Percentiles rank a stretch among this genome's conserved stretches.
phyloP scores from a whole-genome alignment of 1,140 invertebrate species.

The Eueides isabella region DNA sequence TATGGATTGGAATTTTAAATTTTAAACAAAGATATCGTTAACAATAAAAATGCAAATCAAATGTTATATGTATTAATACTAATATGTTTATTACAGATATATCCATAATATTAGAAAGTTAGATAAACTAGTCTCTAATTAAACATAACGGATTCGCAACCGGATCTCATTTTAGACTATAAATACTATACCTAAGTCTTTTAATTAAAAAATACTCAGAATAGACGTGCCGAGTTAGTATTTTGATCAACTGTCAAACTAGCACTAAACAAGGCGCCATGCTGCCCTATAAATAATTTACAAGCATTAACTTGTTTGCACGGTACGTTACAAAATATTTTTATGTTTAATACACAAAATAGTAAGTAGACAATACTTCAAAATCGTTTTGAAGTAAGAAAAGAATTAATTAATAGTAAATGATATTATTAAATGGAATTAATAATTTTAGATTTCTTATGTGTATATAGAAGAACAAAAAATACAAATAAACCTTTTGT shows the following conservation, averaged over 20 bases:
- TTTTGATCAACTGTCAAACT: constrained; percentile 24
- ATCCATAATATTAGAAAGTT: constrained; percentile 13
- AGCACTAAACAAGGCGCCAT: constrained; percentile 19
- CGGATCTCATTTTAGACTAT: constrained; percentile 20
- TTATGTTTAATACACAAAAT: neutral
- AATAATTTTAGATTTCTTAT: neutral
- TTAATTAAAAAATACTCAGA: constrained; percentile 15
- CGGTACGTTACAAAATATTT: neutral
- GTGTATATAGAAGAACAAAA: neutral
- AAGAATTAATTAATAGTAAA: no score
- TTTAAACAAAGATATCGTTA: neutral
- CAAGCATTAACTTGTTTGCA: constrained; percentile 11
- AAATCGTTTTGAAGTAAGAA: no score
- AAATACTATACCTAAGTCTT: constrained; percentile 15
- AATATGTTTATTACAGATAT: neutral
- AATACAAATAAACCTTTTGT: neutral
- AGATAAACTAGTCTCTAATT: neutral
- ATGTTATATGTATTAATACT: constrained; percentile 10
- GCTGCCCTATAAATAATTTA: constrained; percentile 25
- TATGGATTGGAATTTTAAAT: neutral
- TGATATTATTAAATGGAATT: no score
- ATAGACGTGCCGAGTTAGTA: constrained; percentile 1
- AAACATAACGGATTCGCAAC: constrained; percentile 21
- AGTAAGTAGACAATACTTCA: neutral
- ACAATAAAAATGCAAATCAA: no score